Conservation (phyloP, 2,113 vertebrate genomes). For the Saguinus imperator region DNA sequence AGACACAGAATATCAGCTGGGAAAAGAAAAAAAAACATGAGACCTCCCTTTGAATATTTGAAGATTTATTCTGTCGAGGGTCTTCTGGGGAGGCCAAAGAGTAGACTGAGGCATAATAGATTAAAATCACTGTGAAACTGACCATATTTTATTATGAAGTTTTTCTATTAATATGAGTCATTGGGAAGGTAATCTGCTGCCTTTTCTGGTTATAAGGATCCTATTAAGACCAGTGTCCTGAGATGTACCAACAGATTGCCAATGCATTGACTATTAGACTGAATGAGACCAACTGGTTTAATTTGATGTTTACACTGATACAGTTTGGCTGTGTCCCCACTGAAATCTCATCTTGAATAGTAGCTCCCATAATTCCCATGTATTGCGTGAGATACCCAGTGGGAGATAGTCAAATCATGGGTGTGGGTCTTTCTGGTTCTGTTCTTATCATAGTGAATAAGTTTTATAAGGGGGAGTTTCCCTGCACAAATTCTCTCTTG, state of each 20-base stretch:
- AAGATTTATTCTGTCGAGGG: not conserved
- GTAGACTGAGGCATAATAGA: not conserved
- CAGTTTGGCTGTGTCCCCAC: too few relatives aligned
- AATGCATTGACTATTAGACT: not conserved
- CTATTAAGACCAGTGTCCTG: not conserved
- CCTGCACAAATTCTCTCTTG: too few relatives aligned
- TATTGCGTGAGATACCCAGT: too few relatives aligned
- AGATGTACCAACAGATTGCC: not conserved
- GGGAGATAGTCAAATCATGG: too few relatives aligned
- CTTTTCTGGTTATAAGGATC: not conserved
- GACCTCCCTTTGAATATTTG: not conserved
- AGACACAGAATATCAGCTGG: fast-evolving
- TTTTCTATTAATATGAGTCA: not conserved
- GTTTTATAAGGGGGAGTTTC: too few relatives aligned
- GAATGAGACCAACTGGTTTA: not conserved
- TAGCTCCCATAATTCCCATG: too few relatives aligned
- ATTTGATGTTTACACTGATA: not conserved
- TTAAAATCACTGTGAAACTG: not conserved
- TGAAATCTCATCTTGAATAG: too few relatives aligned
- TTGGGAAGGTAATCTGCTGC: not conserved
- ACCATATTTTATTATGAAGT: not conserved
- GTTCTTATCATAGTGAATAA: too few relatives aligned
- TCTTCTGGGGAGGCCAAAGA: not conserved
- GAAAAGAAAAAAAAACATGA: not conserved
- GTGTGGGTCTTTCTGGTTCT: too few relatives aligned